Evolutionary conservation across 1,140 invertebrate species (phyloP), one percentile per base, ranked within the genome.

Genomic region (Drosophila arawakana): DNA sequence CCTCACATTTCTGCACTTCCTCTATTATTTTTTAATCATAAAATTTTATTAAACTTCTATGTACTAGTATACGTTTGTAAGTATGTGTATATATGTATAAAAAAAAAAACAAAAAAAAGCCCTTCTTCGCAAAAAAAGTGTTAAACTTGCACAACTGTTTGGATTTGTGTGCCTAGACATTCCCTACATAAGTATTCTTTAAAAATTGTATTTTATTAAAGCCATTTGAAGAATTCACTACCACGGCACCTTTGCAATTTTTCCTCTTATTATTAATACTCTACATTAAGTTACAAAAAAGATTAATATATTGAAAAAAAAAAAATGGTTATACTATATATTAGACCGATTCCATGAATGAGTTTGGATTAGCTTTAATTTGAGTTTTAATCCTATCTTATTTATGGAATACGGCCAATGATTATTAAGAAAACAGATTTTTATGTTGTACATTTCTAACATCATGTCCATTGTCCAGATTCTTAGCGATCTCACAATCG

Each of bases 191-290:
- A 43, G 57, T 67, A 49, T 50, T 50, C 43, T 35, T 49, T 76
- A 72, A 78, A 30, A 88, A 77, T 83, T 89, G 61, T 83, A 89
- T 74, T 88, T 83, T 89, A 76, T 88, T 88, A 88, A 88, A 88
- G 83, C 83, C 83, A 88, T 88, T 83, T 81, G 83, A 88, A 89
- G 84, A 89, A 88, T 88, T 88, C 83, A 83, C 83, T 88, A 88
- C 73, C 73, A 30, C 25, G 84, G 80, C 80, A 88, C 84, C 77
- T 49, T 76, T 60, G 47, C 62, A 66, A 72, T 66, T 55, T 54
- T 35, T 25, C 54, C 39, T 54, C 62, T 73, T 21, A 60, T 13
- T 8, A 10, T 47, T 57, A 30, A 10, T 2, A 10, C 30, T 13
- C 44, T 69, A 41, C 30, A 35, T 9, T 39, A 34, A 49, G n/a